Base-by-base conservation (phyloP, 2,888 invertebrate species). In the Caenorhabditis sp. region DNA sequence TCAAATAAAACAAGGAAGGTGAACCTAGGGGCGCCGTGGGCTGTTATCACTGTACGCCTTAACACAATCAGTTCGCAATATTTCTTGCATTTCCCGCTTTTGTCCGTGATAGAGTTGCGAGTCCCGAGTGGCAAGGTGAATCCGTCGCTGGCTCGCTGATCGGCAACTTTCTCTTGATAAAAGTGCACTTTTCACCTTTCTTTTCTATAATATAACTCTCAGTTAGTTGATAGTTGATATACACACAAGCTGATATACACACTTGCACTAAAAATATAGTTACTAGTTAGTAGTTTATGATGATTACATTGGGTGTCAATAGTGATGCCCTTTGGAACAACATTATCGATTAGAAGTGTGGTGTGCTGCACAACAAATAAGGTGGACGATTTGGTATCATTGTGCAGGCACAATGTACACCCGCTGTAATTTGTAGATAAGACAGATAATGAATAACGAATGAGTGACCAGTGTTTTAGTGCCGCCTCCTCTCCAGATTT, bases 11-110 rank as follows among this genome's bases (percentile, higher is more conserved):
- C 32, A 4, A 53, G 56, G 50, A 68, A 76, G 47, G 51, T 76
- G 67, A 76, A 67, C 67, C 55, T n/a, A n/a, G 74, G 60, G 64
- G 32, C 20, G 32, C 32, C 32, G 32, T 32, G 32, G 4, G 24
- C 24, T 65, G 74, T 74, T 74, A 74, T 74, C 74, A 67, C 65
- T 58, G 50, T 47, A 32, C 51, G 60, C 50, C 58, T 65, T 35
- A 53, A 51, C 67, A 67, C 60, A 76, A 76, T 76, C 76, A 76
- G 76, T 67, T 76, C 53, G 18, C 47, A 56, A 61, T 26, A 44
- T 58, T 67, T 76, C 67, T 67, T 44, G 67, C 24, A 67, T 76
- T 76, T 76, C 67, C 67, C 76, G 76, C 67, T 67, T 76, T 67
- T 61, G 76, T 76, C 76, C 51, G 67, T 24, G 76, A 67, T 76